phyloP scores from a whole-genome alignment of 2,888 invertebrate species.

The Drosophila mimetica region DNA sequence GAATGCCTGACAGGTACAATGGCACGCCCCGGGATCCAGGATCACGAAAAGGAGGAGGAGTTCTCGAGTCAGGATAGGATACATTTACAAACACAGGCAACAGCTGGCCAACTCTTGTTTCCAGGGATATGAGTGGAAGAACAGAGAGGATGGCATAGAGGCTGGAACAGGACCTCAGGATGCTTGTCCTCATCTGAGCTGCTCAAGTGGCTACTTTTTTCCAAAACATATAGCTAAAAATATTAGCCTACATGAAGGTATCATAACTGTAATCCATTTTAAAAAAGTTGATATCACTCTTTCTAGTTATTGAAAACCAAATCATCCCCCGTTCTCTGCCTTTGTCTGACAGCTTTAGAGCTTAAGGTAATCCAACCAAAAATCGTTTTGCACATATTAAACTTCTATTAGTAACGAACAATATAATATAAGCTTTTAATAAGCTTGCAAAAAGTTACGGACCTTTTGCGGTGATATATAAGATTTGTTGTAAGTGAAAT shows the following conservation, averaged over 20 bases:
- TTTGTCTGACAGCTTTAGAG: not conserved
- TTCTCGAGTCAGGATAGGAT: not conserved
- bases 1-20: constrained; percentile 22
- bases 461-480: not conserved
- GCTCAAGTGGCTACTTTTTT: constrained; percentile 6
- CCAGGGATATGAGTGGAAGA: not conserved
- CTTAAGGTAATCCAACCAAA: constrained; percentile 14
- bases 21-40: constrained; percentile 12
- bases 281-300: not conserved
- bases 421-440: not conserved
- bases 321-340: not conserved
- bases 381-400: constrained; percentile 3
- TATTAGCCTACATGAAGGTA: not conserved
- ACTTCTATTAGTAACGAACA: not conserved
- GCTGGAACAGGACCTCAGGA: not conserved
- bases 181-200: constrained; percentile 6
- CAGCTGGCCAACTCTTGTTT: constrained; percentile 4
- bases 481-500: too few relatives aligned
- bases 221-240: not conserved
- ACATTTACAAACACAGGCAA: constrained; percentile 7
- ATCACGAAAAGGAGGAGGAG: constrained; percentile 6
- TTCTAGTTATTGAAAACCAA: too few relatives aligned
- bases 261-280: not conserved
- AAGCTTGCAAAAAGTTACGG: not conserved
- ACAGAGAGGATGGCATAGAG: not conserved